phyloP scores from a whole-genome alignment of 2,888 invertebrate species.

The Aleiodes testaceus region DNA sequence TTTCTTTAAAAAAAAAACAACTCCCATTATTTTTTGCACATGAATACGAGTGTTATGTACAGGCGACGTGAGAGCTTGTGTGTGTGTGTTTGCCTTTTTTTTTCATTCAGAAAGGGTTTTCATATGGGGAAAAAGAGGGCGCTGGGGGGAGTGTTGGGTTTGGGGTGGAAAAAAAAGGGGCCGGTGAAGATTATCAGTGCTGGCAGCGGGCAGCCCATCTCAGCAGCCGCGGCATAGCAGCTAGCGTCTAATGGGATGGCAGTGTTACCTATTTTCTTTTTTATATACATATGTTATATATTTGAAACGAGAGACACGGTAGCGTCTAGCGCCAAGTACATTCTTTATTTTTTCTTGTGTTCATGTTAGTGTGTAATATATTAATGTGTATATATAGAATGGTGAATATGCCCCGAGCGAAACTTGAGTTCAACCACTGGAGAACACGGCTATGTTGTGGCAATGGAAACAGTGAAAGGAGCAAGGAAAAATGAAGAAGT shows the following conservation, averaged over 20 bases:
- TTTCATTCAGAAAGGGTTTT: slow-evolving; percentile 3
- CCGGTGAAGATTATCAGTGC: slow-evolving; percentile 65
- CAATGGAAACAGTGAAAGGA: neutral
- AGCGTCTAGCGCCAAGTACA: too few species aligned
- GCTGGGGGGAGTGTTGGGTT: slow-evolving; percentile 25
- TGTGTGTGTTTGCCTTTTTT: slow-evolving; percentile 32
- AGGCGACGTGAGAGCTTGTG: slow-evolving; percentile 8
- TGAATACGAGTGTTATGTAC: slow-evolving; percentile 20
- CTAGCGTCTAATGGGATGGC: slow-evolving; percentile 66
- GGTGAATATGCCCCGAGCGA: slow-evolving; percentile 36
- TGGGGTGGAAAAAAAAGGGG: slow-evolving; percentile 37
- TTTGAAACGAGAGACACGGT: slow-evolving; percentile 3
- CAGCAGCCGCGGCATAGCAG: slow-evolving; percentile 70
- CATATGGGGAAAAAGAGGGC: slow-evolving; percentile 45
- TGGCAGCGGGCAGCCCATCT: slow-evolving; percentile 70
- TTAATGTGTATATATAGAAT: slow-evolving; percentile 31
- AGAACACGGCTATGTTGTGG: slow-evolving; percentile 26
- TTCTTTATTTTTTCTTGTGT: neutral
- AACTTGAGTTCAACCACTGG: slow-evolving; percentile 27
- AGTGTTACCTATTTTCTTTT: slow-evolving; percentile 47
- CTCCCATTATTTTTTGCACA: slow-evolving; percentile 12
- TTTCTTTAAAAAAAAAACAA: neutral
- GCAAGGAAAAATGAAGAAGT: neutral
- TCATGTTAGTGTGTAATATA: slow-evolving; percentile 14
- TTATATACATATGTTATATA: slow-evolving; percentile 38